These are phyloP conservation scores for Caenorhabditis sp. DNA, from an alignment of 2,888 invertebrate species.

Conservation along the genomic window DNA sequence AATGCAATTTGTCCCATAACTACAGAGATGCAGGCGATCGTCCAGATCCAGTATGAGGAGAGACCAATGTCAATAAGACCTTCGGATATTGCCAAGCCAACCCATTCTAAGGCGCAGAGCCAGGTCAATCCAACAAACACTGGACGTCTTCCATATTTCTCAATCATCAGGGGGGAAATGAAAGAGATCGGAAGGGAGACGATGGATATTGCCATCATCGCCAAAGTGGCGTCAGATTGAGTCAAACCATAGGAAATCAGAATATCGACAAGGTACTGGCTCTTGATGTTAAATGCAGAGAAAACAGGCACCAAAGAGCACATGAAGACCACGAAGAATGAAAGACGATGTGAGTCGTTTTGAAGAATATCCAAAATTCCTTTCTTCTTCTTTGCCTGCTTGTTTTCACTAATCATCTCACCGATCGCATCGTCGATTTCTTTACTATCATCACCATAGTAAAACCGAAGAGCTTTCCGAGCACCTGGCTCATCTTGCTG, in stretches of 20 bases:
- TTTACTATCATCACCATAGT: slow-evolving; percentile 55
- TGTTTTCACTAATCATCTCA: slow-evolving; percentile 39
- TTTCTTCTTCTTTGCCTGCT: slow-evolving; percentile 21
- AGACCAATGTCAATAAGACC: slow-evolving; percentile 45
- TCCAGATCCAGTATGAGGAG: slow-evolving; percentile 18
- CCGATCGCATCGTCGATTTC: slow-evolving; percentile 21
- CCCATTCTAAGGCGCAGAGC: slow-evolving; percentile 61
- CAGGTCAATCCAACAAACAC: slow-evolving; percentile 55
- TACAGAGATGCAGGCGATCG: slow-evolving; percentile 37
- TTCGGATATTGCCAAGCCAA: slow-evolving; percentile 51
- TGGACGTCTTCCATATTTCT: slow-evolving; percentile 58
- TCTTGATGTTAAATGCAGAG: slow-evolving; percentile 64
- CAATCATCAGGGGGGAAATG: slow-evolving; percentile 58
- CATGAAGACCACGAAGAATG: slow-evolving; percentile 56
- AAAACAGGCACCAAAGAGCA: slow-evolving; percentile 61
- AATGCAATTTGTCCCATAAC: slow-evolving; percentile 56
- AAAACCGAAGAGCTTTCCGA: slow-evolving; percentile 51
- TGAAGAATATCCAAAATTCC: slow-evolving; percentile 33
- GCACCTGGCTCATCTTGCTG: slow-evolving; percentile 45
- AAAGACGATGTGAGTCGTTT: slow-evolving; percentile 26
- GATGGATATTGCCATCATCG: slow-evolving; percentile 52
- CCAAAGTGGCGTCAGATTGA: slow-evolving; percentile 55
- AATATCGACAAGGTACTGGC: slow-evolving; percentile 59
- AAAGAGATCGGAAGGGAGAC: slow-evolving; percentile 58
- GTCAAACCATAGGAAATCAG: slow-evolving; percentile 57